phyloP scores from a whole-genome alignment of 30 jellyfish, hydroid and myxozoan genomes.

The Aurelia sp. region DNA sequence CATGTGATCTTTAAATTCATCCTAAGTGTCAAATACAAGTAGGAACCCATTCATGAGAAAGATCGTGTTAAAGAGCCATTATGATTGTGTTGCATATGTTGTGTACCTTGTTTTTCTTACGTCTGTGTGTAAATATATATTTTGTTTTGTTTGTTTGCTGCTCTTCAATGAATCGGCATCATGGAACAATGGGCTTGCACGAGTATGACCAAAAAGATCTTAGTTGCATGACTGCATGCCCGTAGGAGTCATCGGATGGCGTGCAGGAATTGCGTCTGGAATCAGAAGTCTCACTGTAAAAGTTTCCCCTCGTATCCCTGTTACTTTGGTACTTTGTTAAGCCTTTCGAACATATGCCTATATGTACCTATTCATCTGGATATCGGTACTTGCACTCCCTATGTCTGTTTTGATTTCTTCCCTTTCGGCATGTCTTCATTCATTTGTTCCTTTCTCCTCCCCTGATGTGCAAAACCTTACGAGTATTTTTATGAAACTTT shows the following conservation, averaged over 20 bases:
- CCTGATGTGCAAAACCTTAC: neutral
- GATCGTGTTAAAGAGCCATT: neutral
- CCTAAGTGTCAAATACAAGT: constrained; percentile 28
- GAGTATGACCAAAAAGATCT: constrained; percentile 2
- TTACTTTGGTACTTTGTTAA: neutral
- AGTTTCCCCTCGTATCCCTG: constrained; percentile 8
- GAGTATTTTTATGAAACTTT: constrained; percentile 21
- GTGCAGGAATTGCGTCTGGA: constrained; percentile 5
- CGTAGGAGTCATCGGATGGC: constrained; percentile 4
- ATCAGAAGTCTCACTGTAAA: neutral
- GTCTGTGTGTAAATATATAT: constrained; percentile 7
- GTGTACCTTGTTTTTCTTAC: neutral
- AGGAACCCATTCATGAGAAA: neutral
- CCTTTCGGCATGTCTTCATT: constrained; percentile 21
- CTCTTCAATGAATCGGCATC: neutral
- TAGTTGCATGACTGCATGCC: constrained; percentile 23
- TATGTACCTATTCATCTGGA: neutral
- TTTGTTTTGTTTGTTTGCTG: constrained; percentile 20
- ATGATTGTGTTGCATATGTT: neutral
- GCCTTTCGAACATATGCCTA: neutral
- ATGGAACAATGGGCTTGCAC: neutral
- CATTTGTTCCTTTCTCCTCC: constrained; percentile 18
- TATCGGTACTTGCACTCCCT: constrained; percentile 15
- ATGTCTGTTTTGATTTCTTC: constrained; percentile 6
- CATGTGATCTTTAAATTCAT: neutral